phyloP scores from a whole-genome alignment of 2,797 vertebrate species.

The Channallabes apus region DNA sequence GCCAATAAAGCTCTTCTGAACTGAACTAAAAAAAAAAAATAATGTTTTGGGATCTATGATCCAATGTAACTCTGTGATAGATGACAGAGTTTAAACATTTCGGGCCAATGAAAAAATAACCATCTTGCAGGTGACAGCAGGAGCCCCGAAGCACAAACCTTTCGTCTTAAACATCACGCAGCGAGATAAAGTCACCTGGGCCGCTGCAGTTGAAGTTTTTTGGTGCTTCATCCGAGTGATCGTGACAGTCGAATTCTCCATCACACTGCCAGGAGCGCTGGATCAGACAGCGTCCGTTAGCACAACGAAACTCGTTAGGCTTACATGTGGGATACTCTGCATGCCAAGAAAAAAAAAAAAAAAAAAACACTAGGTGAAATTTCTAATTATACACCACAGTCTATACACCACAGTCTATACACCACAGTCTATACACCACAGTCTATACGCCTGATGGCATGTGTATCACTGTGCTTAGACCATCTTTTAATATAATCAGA shows the following conservation, averaged over 20 bases:
- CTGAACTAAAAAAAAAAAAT: too few species aligned
- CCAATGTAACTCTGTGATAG: background rate
- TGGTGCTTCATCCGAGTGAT: conserved; percentile 82
- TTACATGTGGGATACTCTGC: conserved; percentile 83
- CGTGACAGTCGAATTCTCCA: conserved; percentile 83
- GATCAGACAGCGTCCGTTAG: conserved; percentile 83
- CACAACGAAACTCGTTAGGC: conserved; percentile 80
- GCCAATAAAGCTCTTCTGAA: too few species aligned
- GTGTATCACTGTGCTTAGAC: background rate
- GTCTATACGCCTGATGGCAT: background rate
- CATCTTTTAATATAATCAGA: background rate
- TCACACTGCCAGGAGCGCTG: conserved; percentile 83
- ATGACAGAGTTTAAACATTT: too few species aligned
- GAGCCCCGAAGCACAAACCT: background rate
- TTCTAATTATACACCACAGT: background rate
- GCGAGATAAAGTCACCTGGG: conserved; percentile 60
- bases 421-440: too few species aligned
- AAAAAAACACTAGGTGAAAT: background rate
- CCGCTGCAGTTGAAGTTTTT: conserved; percentile 78
- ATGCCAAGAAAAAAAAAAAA: too few species aligned
- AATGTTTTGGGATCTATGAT: too few species aligned
- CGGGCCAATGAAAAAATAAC: background rate
- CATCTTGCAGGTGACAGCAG: background rate
- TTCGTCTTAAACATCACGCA: background rate
- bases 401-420: too few species aligned